Evolutionary conservation across 2,888 invertebrate genomes (phyloP).

Genomic region (Cantharis flavilabris): DNA sequence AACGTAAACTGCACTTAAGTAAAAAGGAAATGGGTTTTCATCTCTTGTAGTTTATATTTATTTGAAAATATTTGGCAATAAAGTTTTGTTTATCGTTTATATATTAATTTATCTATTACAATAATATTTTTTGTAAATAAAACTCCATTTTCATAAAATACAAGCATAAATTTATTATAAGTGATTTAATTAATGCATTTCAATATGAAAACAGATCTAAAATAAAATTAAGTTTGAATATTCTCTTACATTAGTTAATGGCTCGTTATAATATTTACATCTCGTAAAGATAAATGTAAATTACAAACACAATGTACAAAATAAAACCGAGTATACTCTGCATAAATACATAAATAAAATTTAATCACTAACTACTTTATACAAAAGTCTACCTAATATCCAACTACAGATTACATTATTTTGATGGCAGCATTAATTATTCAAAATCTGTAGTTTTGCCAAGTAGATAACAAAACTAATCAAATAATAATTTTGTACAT

Average conservation of each 20-base stretch:
- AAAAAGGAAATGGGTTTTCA: not conserved
- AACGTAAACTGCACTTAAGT: no score
- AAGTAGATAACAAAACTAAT: conserved; percentile 26
- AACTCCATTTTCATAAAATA: not conserved
- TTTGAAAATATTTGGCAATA: not conserved
- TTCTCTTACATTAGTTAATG: not conserved
- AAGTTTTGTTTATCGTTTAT: not conserved
- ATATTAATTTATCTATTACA: not conserved
- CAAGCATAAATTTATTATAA: not conserved
- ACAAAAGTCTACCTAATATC: conserved; percentile 22
- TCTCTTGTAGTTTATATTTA: not conserved
- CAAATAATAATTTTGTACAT: conserved; percentile 22
- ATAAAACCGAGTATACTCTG: conserved; percentile 1
- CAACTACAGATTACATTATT: conserved; percentile 12
- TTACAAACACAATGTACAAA: not conserved
- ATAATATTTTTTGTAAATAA: not conserved
- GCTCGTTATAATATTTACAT: not conserved
- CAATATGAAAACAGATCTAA: not conserved
- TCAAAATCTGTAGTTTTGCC: conserved; percentile 6
- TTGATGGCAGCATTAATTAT: conserved; percentile 1
- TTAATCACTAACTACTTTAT: conserved; percentile 23
- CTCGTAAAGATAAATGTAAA: not conserved
- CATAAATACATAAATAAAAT: conserved; percentile 29
- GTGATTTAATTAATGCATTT: not conserved
- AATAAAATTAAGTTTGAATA: not conserved